phyloP scores from a whole-genome alignment of 2,888 invertebrate species.

The Epinotia bilunana region DNA sequence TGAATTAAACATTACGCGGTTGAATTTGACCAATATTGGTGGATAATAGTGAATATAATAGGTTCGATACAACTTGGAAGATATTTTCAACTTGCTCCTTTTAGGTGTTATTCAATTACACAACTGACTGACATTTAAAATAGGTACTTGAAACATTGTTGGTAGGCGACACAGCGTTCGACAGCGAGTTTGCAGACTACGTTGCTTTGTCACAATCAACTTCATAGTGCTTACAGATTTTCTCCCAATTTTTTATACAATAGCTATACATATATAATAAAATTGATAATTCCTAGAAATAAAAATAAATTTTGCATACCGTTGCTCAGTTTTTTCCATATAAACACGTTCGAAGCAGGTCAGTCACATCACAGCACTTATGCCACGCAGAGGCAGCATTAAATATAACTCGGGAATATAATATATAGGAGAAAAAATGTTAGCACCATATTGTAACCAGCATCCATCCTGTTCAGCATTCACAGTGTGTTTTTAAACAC shows the following conservation, averaged over 20 bases:
- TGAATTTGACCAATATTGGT: background rate
- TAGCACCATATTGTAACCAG: conserved; percentile 38
- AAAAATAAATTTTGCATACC: background rate
- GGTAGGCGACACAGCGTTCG: conserved; percentile 45
- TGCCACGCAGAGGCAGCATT: conserved; percentile 12
- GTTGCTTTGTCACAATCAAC: conserved; percentile 48
- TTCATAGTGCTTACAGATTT: conserved; percentile 37
- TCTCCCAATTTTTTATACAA: conserved; percentile 43
- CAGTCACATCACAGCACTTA: conserved; percentile 17
- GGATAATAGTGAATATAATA: conserved; percentile 6
- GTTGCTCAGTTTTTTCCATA: background rate
- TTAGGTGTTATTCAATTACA: conserved; percentile 26
- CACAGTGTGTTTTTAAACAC: conserved; percentile 37
- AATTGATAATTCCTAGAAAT: background rate
- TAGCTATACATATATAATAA: conserved; percentile 4
- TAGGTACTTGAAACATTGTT: conserved; percentile 31
- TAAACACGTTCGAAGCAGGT: conserved; percentile 14
- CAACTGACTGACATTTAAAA: conserved; percentile 29
- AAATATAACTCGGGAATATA: conserved; percentile 5
- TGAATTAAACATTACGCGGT: background rate
- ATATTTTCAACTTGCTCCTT: background rate
- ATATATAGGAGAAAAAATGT: conserved; percentile 37
- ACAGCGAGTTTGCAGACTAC: conserved; percentile 43
- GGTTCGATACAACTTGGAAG: conserved; percentile 11
- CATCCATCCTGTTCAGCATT: conserved; percentile 16